These are phyloP conservation scores for Peromyscus eremicus DNA, from an alignment of 2,797 vertebrate genomes.

Conservation along the genomic window DNA sequence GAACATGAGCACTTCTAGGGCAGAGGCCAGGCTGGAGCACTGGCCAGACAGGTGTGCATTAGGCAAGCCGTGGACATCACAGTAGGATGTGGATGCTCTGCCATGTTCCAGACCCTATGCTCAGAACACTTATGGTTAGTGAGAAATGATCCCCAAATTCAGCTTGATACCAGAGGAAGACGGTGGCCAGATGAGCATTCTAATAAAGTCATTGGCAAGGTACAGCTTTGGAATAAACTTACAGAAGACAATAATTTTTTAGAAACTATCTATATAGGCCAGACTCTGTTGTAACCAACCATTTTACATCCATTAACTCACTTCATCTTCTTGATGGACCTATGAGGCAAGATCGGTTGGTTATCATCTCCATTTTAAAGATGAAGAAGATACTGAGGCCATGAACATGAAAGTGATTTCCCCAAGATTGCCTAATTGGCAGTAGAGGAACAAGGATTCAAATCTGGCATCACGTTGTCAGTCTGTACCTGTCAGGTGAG, in stretches of 20 bases:
- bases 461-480: background rate
- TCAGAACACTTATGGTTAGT: background rate
- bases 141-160: background rate
- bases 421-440: background rate
- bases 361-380: background rate
- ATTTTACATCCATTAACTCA: background rate
- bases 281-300: background rate
- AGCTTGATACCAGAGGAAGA: background rate
- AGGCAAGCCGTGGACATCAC: background rate
- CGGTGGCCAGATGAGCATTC: background rate
- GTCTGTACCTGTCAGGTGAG: background rate
- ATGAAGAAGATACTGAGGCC: background rate
- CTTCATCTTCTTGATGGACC: background rate
- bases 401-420: background rate
- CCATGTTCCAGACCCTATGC: background rate
- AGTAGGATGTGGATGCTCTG: background rate
- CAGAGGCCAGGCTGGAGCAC: background rate
- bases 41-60: background rate
- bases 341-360: background rate
- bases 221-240: background rate
- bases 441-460: background rate
- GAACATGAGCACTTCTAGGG: background rate
- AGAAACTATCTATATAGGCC: background rate
- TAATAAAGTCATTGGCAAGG: background rate
- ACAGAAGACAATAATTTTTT: background rate